These are phyloP conservation scores for Tyrophagus putrescentiae DNA, from an alignment of 1,140 invertebrate genomes.

Conservation along the genomic window DNA sequence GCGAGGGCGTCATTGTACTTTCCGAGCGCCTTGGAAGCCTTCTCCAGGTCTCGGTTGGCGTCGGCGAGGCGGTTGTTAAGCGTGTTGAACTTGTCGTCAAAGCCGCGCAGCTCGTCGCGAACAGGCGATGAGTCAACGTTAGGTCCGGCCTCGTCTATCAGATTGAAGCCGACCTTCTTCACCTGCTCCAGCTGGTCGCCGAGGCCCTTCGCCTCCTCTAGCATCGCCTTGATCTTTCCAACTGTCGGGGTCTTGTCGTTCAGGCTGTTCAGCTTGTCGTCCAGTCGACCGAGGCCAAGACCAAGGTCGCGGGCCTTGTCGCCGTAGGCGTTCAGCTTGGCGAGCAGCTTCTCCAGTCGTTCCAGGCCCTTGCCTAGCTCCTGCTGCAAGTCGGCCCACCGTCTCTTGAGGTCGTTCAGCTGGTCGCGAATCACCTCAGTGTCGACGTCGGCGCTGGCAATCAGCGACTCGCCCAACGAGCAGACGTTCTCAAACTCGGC, in stretches of 20 bases:
- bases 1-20: not conserved
- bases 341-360: constrained; percentile 66
- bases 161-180: constrained; percentile 51
- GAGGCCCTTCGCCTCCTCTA: constrained; percentile 48
- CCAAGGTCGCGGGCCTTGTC: constrained; percentile 73
- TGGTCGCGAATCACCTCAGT: constrained; percentile 66
- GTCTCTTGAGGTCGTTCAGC: constrained; percentile 64
- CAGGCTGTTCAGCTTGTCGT: constrained; percentile 62
- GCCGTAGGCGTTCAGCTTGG: constrained; percentile 62
- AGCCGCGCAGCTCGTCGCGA: constrained; percentile 54
- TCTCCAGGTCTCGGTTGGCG: not conserved
- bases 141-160: constrained; percentile 49
- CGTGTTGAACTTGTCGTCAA: constrained; percentile 41
- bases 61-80: not conserved
- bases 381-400: constrained; percentile 49
- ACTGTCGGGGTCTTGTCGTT: constrained; percentile 2
- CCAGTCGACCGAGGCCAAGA: constrained; percentile 62
- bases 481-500: constrained; percentile 1
- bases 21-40: not conserved
- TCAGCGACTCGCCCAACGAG: not conserved
- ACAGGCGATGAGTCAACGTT: constrained; percentile 53
- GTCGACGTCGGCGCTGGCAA: not conserved
- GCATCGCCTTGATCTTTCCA: constrained; percentile 16
- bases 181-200: constrained; percentile 58
- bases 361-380: constrained; percentile 44